Base-by-base conservation (phyloP, 2,888 invertebrate genomes). In the Lycaena phlaeas region DNA sequence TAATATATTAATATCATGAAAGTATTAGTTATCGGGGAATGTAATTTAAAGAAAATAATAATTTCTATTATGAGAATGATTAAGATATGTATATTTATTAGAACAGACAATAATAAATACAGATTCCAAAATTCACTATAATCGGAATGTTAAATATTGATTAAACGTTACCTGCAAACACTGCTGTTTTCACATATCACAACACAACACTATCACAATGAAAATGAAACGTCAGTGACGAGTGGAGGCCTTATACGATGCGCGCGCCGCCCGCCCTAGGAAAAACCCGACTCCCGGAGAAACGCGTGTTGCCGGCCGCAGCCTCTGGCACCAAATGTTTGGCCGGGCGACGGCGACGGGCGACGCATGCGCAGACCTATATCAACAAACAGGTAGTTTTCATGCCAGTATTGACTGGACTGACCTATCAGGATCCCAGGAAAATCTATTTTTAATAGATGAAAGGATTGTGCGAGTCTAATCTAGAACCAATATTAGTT, bases 191-290 rank as follows among this genome's bases (percentile, higher is more conserved):
- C 22, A 22, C 22, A 22, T 22, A 5, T 3, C 22, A 22, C 6
- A 22, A 22, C 22, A 22, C 22, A 22, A 22, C 22, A 22, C 22
- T 2, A 9, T 5, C 22, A 22, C 22, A 9, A 7, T 22, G 9
- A 9, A 22, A 22, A 22, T 7, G 9, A 22, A 22, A 2, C n/a
- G n/a, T n/a, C n/a, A n/a, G n/a, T n/a, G n/a, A 29, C n/a, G n/a
- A n/a, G n/a, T 27, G 36, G 27, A 44, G 42, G 34, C 29, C 27
- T 38, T 36, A 41, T 36, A 40, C 22, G 62, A 61, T 65, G 60
- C 78, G 81, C 79, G 81, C 81, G 79, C 78, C 78, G 78, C 79
- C 77, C 79, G 77, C 75, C 68, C 55, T 59, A 57, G 61, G 57
- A 61, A 63, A 68, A 65, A 55, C 64, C 60, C 62, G 48, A 46